Evolutionary conservation across 2,113 vertebrate species (phyloP).

Genomic region (Rhynchopsitta pachyrhyncha): DNA sequence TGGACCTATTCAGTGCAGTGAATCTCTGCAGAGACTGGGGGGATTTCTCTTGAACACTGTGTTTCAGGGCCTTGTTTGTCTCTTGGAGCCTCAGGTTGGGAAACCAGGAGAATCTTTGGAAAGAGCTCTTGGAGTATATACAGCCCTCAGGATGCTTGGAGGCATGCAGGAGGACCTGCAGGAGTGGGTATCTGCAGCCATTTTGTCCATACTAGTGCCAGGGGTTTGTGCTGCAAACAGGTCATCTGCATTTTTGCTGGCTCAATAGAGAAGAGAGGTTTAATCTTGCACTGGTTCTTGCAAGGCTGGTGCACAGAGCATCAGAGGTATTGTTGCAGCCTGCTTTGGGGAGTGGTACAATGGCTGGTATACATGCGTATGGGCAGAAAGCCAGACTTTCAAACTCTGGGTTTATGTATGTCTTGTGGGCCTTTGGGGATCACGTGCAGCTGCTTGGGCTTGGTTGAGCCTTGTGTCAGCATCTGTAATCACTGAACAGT

Average conservation of each 20-base stretch:
- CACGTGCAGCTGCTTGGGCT: neutral
- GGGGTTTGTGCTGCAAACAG: slow-evolving; percentile 19
- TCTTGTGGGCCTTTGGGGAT: slow-evolving; percentile 42
- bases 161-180: neutral
- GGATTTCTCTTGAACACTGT: neutral
- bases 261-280: neutral
- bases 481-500: neutral
- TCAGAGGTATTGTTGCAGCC: neutral
- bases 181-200: slow-evolving; percentile 38
- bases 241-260: slow-evolving; percentile 4
- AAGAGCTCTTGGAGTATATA: neutral
- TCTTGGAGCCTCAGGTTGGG: neutral
- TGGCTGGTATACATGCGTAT: slow-evolving; percentile 5
- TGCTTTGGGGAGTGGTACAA: neutral
- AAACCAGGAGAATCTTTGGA: neutral
- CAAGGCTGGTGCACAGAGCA: neutral
- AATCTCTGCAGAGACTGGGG: neutral
- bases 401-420: neutral
- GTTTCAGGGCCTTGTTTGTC: neutral
- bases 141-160: neutral
- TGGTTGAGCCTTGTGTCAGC: neutral
- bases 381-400: slow-evolving; percentile 39
- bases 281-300: neutral
- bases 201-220: slow-evolving; percentile 25
- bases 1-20: neutral